A percentile compares a stretch with the other conserved stretches of the same genome.
phyloP scores from a whole-genome alignment of 2,797 vertebrate genomes.

The Cyprinella venusta region DNA sequence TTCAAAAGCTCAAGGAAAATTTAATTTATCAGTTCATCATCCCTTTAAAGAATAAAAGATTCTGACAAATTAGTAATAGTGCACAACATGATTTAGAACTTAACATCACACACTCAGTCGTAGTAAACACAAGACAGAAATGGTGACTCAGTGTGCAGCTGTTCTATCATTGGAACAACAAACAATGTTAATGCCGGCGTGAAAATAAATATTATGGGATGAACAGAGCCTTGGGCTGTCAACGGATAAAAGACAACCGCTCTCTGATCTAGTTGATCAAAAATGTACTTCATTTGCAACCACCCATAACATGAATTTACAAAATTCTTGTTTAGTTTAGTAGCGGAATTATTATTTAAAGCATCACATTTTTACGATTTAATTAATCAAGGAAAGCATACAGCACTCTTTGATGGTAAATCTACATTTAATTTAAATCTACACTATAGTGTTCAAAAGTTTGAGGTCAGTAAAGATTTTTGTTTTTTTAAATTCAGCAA shows the following conservation, averaged over 20 bases:
- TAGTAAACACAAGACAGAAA: constrained; percentile 22
- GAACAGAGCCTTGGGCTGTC: constrained; percentile 57
- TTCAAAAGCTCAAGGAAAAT: too few relatives aligned
- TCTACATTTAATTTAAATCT: not conserved
- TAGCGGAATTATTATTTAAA: not conserved
- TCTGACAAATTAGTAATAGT: not conserved
- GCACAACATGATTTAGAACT: constrained; percentile 2
- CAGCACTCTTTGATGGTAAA: too few relatives aligned
- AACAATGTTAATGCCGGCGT: constrained; percentile 59
- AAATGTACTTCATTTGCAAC: constrained; percentile 48
- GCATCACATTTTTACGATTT: not conserved
- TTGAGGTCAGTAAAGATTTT: not conserved
- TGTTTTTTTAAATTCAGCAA: not conserved
- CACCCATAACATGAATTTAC: not conserved
- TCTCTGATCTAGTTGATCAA: constrained; percentile 55
- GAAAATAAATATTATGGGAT: constrained; percentile 62
- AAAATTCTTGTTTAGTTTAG: not conserved
- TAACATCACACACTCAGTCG: constrained; percentile 14
- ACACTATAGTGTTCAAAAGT: not conserved
- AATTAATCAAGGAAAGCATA: not conserved
- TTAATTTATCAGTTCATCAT: too few relatives aligned
- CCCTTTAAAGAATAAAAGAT: not conserved
- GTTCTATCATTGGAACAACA: constrained; percentile 60
- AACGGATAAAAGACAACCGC: constrained; percentile 57
- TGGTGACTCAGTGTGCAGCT: constrained; percentile 43